Conservation (phyloP, 2,888 invertebrate genomes). For the Patella depressa region DNA sequence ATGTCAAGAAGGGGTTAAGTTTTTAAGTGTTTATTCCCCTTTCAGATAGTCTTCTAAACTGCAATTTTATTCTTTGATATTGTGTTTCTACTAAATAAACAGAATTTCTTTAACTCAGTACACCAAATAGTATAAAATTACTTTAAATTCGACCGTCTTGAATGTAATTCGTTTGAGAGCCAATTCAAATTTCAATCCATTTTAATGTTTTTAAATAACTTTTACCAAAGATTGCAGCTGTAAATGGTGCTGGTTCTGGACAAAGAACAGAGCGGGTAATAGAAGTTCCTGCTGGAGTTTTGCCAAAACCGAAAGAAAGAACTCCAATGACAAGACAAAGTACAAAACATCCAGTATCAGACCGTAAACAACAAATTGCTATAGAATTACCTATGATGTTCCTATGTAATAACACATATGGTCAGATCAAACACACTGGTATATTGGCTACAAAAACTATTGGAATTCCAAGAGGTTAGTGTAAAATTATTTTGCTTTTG, state of each 20-base stretch:
- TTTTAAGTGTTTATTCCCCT: too few species aligned
- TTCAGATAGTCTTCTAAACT: too few species aligned
- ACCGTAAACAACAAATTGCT: neutral
- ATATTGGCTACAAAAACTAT: neutral
- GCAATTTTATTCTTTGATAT: too few species aligned
- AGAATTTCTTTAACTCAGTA: too few species aligned
- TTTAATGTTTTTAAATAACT: too few species aligned
- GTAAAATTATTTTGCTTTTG: too few species aligned
- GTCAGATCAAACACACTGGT: neutral
- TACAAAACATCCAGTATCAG: neutral
- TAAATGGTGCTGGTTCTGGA: neutral
- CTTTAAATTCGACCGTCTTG: too few species aligned
- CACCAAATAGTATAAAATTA: too few species aligned
- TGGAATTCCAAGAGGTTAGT: neutral
- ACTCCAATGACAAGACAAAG: neutral
- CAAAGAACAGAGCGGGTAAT: neutral
- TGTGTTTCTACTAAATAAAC: too few species aligned
- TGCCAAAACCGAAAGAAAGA: neutral
- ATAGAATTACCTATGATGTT: neutral
- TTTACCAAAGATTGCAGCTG: slow-evolving; percentile 1
- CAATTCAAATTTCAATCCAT: too few species aligned
- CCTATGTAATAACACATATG: neutral
- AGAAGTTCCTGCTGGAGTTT: neutral
- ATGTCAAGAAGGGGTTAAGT: too few species aligned
- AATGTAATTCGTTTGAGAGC: too few species aligned